Conservation (phyloP, 2,797 vertebrate genomes). For the Pseudochaenichthys georgianus region DNA sequence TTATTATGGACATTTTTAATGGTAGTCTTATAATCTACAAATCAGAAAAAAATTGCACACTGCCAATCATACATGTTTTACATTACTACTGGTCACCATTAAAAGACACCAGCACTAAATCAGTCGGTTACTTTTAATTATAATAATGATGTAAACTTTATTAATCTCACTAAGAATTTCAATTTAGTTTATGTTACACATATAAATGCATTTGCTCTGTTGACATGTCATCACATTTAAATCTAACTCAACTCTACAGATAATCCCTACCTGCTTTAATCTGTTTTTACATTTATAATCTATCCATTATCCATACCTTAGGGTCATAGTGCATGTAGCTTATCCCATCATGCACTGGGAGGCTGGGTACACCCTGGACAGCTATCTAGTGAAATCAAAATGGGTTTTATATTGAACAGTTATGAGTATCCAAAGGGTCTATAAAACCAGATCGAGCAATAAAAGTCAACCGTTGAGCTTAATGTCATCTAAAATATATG, state of each 20-base stretch:
- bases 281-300: constrained; percentile 5
- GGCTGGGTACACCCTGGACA: background rate
- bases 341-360: background rate
- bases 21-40: constrained; percentile 14
- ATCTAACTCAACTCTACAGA: background rate
- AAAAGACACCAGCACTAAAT: background rate
- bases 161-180: too few relatives aligned
- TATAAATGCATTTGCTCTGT: background rate
- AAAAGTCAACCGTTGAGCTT: background rate
- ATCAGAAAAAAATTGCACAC: constrained; percentile 6
- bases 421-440: background rate
- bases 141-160: too few relatives aligned
- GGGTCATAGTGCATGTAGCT: constrained; percentile 6
- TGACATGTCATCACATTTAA: background rate
- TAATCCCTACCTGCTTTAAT: background rate
- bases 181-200: background rate
- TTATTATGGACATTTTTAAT: constrained; percentile 8
- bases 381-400: background rate
- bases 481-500: background rate
- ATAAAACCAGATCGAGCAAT: background rate
- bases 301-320: constrained; percentile 1
- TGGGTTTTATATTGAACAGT: background rate
- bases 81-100: constrained; percentile 6
- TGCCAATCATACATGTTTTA: constrained; percentile 5
- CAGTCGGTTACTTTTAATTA: background rate